Evolutionary conservation across 2,113 vertebrate genomes (phyloP).

Genomic region (Bubo bubo): DNA sequence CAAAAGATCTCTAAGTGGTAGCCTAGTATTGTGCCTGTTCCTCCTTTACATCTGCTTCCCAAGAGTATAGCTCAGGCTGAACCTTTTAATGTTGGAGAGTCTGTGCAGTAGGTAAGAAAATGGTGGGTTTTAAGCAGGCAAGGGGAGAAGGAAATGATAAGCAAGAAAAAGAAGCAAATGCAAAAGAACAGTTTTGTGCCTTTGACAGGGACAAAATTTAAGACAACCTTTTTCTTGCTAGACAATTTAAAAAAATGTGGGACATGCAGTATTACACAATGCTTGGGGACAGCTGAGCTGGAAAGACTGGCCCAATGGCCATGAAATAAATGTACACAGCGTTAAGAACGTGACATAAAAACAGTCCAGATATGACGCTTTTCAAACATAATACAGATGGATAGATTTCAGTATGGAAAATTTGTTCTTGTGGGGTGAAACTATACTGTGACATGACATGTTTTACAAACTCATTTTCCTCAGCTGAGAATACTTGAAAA

Average conservation of each 20-base stretch:
- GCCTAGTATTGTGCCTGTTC: background rate
- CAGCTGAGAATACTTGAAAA: background rate
- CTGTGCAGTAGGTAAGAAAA: background rate
- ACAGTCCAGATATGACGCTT: background rate
- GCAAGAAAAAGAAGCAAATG: background rate
- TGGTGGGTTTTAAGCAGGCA: background rate
- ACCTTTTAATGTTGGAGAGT: background rate
- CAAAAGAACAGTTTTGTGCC: background rate
- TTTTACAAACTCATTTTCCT: background rate
- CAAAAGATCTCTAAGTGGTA: background rate
- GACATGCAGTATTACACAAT: background rate
- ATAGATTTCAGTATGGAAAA: slow-evolving; percentile 31
- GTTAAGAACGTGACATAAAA: slow-evolving; percentile 44
- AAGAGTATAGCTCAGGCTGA: background rate
- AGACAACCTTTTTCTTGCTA: background rate
- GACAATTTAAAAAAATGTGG: slow-evolving; percentile 1
- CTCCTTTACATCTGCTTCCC: background rate
- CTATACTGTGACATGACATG: background rate
- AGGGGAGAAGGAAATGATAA: background rate
- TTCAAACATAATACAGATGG: background rate
- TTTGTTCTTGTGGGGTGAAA: background rate
- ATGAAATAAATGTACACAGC: slow-evolving; percentile 9
- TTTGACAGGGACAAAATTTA: background rate
- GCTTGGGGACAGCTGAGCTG: slow-evolving; percentile 29
- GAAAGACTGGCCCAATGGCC: background rate